Percentiles rank a stretch among this genome's conserved stretches.
Evolutionary conservation across 2,113 vertebrate genomes (phyloP).

Genomic region (Cebus imitator): DNA sequence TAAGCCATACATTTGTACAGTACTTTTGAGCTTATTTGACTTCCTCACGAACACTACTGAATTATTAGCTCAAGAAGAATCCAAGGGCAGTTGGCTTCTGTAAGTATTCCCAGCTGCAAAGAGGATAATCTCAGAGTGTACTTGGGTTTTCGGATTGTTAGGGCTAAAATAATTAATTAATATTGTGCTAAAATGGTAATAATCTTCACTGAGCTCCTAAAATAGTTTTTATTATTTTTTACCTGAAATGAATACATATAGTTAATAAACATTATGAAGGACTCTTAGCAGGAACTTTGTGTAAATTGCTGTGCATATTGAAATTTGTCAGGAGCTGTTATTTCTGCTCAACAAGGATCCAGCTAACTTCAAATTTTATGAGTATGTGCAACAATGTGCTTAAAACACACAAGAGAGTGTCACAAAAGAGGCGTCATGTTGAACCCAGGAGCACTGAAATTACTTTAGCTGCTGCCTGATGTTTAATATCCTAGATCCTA

Average conservation of each 20-base stretch:
- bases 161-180: background rate
- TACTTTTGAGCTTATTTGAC: background rate
- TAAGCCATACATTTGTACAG: rapidly evolving
- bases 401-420: background rate
- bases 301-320: background rate
- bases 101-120: background rate
- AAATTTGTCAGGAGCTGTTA: background rate
- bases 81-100: too few relatives aligned
- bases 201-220: background rate
- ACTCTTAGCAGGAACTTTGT: background rate
- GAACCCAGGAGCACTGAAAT: background rate
- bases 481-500: background rate
- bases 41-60: background rate
- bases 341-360: background rate
- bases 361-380: background rate
- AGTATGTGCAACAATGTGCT: background rate
- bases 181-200: background rate
- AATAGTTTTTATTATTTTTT: background rate
- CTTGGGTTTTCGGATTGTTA: background rate
- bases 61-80: background rate
- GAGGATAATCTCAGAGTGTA: background rate
- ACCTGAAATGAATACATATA: background rate
- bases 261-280: background rate
- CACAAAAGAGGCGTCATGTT: background rate
- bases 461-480: background rate